These are phyloP conservation scores for Pectinophora gossypiella DNA, from an alignment of 1,140 invertebrate genomes.

Conservation along the genomic window DNA sequence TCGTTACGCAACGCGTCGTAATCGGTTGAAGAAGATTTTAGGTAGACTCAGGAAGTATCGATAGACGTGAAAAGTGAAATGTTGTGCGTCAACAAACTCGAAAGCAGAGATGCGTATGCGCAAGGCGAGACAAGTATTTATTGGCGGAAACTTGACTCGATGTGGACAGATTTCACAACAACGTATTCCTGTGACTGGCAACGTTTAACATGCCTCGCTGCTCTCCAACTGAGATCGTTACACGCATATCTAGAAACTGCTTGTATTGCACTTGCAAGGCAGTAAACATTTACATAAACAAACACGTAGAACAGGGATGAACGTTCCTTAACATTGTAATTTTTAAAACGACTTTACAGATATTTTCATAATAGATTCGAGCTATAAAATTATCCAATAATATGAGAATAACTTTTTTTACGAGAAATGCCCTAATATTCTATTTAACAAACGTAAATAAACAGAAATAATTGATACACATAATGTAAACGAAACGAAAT, in stretches of 20 bases:
- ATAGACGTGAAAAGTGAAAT: constrained; percentile 36
- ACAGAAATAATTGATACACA: constrained; percentile 21
- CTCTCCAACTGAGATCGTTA: too few species aligned
- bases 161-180: constrained; percentile 23
- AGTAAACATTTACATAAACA: too few species aligned
- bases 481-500: constrained; percentile 28
- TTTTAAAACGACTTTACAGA: too few species aligned
- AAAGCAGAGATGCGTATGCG: constrained; percentile 24
- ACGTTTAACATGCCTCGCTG: background rate
- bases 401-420: too few species aligned
- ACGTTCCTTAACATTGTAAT: too few species aligned
- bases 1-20: constrained; percentile 27
- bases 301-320: too few species aligned
- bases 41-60: constrained; percentile 16
- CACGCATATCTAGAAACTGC: too few species aligned
- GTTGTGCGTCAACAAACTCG: constrained; percentile 35
- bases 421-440: constrained; percentile 21
- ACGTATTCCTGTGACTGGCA: constrained; percentile 10
- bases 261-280: too few species aligned
- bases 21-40: constrained; percentile 19
- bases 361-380: too few species aligned
- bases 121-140: constrained; percentile 21
- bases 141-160: constrained; percentile 25
- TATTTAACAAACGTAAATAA: constrained; percentile 26
- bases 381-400: too few species aligned